Evolutionary conservation across 2,888 invertebrate genomes (phyloP), one percentile per base, ranked within the genome.

Genomic region (Eudasyphora cyanicolor): DNA sequence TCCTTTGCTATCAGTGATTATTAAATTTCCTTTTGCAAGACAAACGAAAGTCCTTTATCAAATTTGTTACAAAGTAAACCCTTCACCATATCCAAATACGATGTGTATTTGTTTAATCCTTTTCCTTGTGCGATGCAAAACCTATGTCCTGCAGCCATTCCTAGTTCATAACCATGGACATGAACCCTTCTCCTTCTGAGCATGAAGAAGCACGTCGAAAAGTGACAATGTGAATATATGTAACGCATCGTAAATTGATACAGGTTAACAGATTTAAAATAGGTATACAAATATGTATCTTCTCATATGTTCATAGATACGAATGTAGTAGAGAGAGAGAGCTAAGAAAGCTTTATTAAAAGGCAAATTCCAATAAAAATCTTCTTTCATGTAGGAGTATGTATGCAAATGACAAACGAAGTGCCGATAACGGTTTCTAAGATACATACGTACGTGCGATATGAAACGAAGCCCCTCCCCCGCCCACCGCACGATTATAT

Each of bases 181-280:
- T n/a, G n/a, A 14, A 4, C 6, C 14, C 45, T n/a, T 32, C 24
- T 19, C 14, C n/a, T 24, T 19, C n/a, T n/a, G n/a, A n/a, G n/a
- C n/a, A n/a, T n/a, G n/a, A n/a, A 4, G 14, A 14, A 6, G 67
- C 21, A 21, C 42, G 27, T 45, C 45, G 24, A 38, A 67, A 38
- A 67, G 17, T 19, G 24, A 3, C 35, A 69, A 69, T 29, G 19
- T 8, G 19, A 60, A 64, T 49, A 49, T 24, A 80, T 74, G 32
- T 24, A 82, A 84, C 75, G 78, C 79, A 82, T 76, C 80, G 64
- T 77, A 82, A 79, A 69, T 79, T 83, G 79, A 85, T 77, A 80
- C 51, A 85, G 79, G 84, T 85, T 78, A 76, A 75, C 62, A 60
- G 60, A 42, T 70, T 74, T 67, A 62, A 49, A 73, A 73, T 51